phyloP scores from a whole-genome alignment of 2,113 vertebrate species.

The Aphelocoma coerulescens region DNA sequence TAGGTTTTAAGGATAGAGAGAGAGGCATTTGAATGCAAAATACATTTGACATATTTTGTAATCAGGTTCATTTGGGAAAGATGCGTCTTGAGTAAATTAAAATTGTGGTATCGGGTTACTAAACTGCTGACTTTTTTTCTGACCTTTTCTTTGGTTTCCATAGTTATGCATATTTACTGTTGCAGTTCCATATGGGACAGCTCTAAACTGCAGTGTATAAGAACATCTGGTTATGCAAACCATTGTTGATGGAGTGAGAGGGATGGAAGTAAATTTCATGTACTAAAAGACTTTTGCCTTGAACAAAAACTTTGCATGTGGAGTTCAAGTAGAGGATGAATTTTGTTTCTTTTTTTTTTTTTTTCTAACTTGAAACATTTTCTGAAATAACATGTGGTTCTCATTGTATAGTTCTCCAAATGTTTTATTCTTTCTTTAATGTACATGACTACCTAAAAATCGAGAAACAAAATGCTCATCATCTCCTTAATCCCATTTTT shows the following conservation, averaged over 20 bases:
- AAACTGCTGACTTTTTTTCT: not conserved
- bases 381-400: not conserved
- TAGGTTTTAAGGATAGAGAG: not conserved
- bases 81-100: not conserved
- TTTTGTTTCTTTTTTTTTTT: not conserved
- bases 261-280: not conserved
- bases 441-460: not conserved
- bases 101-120: not conserved
- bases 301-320: not conserved
- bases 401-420: not conserved
- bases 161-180: constrained; percentile 34
- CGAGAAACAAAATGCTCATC: not conserved
- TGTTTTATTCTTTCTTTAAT: not conserved
- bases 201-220: not conserved
- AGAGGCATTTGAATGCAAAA: not conserved
- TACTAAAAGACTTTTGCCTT: not conserved
- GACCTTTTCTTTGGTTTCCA: constrained; percentile 26
- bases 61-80: not conserved
- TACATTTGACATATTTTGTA: not conserved
- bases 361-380: not conserved
- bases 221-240: constrained; percentile 33
- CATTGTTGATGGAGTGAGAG: not conserved
- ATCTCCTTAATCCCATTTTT: not conserved
- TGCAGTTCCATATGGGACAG: constrained; percentile 15
- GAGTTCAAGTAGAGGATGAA: not conserved